phyloP scores from a whole-genome alignment of 2,888 invertebrate genomes.

The Gisinianus flammeolus region DNA sequence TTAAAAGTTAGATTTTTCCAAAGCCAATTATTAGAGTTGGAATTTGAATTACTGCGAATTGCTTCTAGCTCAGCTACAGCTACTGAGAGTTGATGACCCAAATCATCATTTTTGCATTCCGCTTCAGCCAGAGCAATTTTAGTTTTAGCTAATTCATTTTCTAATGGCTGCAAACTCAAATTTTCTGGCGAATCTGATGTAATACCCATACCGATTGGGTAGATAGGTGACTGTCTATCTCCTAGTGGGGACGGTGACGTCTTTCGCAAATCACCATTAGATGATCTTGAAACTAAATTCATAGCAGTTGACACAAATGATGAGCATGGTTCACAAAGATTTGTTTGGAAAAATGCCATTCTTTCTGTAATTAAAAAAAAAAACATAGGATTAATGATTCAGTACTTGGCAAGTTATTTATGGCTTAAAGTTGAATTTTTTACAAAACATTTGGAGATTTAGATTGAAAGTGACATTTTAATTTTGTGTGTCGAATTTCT shows the following conservation, averaged over 20 bases:
- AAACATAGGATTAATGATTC: too few species aligned
- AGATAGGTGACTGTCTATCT: background rate
- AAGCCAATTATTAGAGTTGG: conserved; percentile 44
- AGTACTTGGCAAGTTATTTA: too few species aligned
- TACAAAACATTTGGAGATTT: too few species aligned
- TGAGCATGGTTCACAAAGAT: conserved; percentile 52
- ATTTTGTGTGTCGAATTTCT: too few species aligned
- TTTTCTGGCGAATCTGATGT: conserved; percentile 36
- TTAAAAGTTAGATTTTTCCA: conserved; percentile 56
- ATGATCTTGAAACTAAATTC: conserved; percentile 46
- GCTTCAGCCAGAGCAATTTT: conserved; percentile 97
- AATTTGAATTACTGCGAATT: conserved; percentile 37
- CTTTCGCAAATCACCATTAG: conserved; percentile 40
- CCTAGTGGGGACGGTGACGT: conserved; percentile 32
- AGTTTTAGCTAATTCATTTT: conserved; percentile 93
- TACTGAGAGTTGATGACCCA: conserved; percentile 49
- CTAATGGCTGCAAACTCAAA: conserved; percentile 77
- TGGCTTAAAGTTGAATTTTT: too few species aligned
- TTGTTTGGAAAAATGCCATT: conserved; percentile 54
- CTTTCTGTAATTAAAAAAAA: too few species aligned
- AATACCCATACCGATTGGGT: conserved; percentile 12
- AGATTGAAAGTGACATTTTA: too few species aligned
- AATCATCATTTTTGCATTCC: conserved; percentile 73
- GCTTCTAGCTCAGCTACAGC: conserved; percentile 49
- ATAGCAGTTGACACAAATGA: conserved; percentile 54